These are phyloP conservation scores for Tiliacea citrago DNA, from an alignment of 2,888 invertebrate genomes.

Conservation along the genomic window DNA sequence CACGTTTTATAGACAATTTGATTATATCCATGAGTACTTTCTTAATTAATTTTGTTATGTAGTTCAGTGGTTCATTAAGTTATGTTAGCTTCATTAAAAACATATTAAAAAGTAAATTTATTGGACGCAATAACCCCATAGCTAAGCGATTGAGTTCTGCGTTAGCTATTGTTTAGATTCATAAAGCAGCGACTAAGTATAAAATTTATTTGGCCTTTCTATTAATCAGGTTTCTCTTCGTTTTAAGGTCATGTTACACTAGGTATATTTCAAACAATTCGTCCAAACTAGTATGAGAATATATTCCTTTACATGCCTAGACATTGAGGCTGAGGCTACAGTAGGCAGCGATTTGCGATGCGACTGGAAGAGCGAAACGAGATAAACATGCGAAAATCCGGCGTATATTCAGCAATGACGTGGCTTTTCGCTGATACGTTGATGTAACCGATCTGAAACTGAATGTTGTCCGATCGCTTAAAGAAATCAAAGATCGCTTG, in stretches of 20 bases:
- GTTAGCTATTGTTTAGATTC: no score
- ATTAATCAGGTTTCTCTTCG: neutral
- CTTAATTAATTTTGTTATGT: neutral
- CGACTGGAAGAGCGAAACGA: no score
- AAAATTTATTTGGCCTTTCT: neutral
- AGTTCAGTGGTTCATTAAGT: neutral
- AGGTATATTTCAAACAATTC: no score
- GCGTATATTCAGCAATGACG: no score
- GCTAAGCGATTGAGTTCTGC: neutral
- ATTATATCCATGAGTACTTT: conserved; percentile 3
- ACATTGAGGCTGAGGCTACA: no score
- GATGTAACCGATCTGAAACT: no score
- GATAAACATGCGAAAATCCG: no score
- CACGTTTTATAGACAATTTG: conserved; percentile 7
- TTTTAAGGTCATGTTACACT: neutral
- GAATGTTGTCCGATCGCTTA: no score
- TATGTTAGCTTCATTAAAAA: neutral
- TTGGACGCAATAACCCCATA: neutral
- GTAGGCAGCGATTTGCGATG: no score
- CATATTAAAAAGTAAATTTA: no score
- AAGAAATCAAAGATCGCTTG: no score
- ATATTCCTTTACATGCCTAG: neutral
- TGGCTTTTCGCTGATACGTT: no score
- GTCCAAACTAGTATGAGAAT: neutral
- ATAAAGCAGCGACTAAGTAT: neutral